Base-by-base conservation (phyloP, 2,797 vertebrate genomes). In the Sebastes steindachneri region DNA sequence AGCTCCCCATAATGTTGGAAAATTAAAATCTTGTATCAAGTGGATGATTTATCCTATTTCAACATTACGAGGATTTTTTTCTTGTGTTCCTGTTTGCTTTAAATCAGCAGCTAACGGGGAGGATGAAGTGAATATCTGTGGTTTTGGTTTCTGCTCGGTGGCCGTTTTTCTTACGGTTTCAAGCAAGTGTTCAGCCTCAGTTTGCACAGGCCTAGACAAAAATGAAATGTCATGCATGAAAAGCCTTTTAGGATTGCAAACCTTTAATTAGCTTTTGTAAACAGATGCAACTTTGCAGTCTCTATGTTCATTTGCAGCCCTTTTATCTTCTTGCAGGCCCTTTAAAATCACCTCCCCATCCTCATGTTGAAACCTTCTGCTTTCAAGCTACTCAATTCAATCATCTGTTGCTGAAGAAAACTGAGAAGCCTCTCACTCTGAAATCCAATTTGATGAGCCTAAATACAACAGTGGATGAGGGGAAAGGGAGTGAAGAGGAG, bases 391-490 rank as follows among this genome's bases (percentile, higher is more conserved):
- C 60, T 80, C 76, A 76, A 35, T 89, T 88, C 73, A 85, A 67
- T 86, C 63, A 80, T 81, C 67, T 74, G 58, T 79, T 82, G 33
- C 66, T 80, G 80, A 80, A 58, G 78, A 77, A 80, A 87, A 84
- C 70, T 77, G 63, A 79, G 73, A 82, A 80, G 75, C 48, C 63
- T 84, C 68, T 85, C 62, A 71, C 54, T 63, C 66, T 77, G 74
- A 84, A 86, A 80, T 79, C 81, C 73, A 83, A 87, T 86, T 77
- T 83, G 75, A 87, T 83, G 77, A 68, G 55, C 51, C 59, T 68
- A 23, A 82, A 79, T 76, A 70, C 58, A 79, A 79, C 54, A 23
- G 62, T 37, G 68, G 58, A 68, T 28, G 21, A 45, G 65, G 25
- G 15, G 31, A 2, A 53, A 23, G 31, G 64, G 12, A 73, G 53